Percentiles rank a stretch among this genome's conserved stretches.
phyloP scores from a whole-genome alignment of 2,888 invertebrate species.

The Trisateles emortualis region DNA sequence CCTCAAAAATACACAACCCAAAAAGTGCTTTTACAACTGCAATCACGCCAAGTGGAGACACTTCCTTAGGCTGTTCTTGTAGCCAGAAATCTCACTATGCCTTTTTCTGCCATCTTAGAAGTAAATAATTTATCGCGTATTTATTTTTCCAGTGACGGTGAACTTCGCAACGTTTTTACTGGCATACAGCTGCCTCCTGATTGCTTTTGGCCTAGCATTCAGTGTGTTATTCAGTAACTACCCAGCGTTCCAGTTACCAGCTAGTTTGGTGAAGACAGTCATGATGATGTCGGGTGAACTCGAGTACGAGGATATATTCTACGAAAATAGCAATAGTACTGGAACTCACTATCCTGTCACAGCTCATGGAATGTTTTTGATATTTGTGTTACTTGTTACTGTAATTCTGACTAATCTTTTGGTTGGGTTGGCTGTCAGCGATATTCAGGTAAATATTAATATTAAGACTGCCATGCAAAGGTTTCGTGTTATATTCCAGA shows the following conservation, averaged over 20 bases:
- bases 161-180: slow-evolving; percentile 94
- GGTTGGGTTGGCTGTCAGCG: slow-evolving; percentile 95
- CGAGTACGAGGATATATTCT: slow-evolving; percentile 95
- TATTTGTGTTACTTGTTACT: slow-evolving; percentile 93
- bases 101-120: too few species aligned
- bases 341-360: slow-evolving; percentile 90
- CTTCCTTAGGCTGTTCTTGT: too few species aligned
- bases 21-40: too few species aligned
- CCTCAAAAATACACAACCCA: too few species aligned
- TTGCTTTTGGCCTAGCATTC: slow-evolving; percentile 93
- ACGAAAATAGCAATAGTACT: slow-evolving; percentile 80
- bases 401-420: slow-evolving; percentile 94
- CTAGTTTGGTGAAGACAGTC: slow-evolving; percentile 91
- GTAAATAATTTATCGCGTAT: not conserved
- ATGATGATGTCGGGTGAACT: slow-evolving; percentile 96
- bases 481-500: not conserved
- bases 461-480: not conserved
- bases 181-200: slow-evolving; percentile 92
- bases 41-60: too few species aligned
- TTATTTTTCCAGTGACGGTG: slow-evolving; percentile 88
- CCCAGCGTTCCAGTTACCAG: slow-evolving; percentile 89
- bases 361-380: slow-evolving; percentile 91
- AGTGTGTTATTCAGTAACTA: slow-evolving; percentile 93
- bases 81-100: too few species aligned
- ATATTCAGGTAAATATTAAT: slow-evolving; percentile 89